Percentiles rank a stretch among this genome's conserved stretches.
Evolutionary conservation across 2,797 vertebrate species (phyloP).

Genomic region (Hippocampus kuda): DNA sequence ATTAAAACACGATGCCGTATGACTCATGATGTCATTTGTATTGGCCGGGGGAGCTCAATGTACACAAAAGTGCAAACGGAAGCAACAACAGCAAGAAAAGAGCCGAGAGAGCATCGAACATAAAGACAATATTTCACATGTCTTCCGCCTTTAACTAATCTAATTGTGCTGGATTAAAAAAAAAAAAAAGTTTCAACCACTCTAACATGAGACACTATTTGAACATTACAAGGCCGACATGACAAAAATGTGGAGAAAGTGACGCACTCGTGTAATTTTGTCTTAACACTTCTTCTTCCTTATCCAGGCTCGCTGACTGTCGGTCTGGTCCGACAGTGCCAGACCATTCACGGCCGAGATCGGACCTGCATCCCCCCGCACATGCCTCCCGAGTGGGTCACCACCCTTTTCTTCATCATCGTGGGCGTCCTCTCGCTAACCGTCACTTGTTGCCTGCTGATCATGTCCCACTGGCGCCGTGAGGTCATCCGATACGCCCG

Average conservation of each 20-base stretch:
- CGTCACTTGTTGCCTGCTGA: conserved; percentile 93
- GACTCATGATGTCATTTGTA: conserved; percentile 16
- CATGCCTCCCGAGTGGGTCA: conserved; percentile 97
- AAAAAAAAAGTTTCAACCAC: no score
- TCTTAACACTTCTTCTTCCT: conserved; percentile 17
- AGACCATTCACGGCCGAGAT: conserved; percentile 97
- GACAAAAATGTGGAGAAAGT: no score
- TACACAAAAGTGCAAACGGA: neutral
- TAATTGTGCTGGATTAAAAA: no score
- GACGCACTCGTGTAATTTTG: no score
- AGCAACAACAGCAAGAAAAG: neutral
- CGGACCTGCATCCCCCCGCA: conserved; percentile 95
- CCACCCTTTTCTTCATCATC: conserved; percentile 98
- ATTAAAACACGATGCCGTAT: conserved; percentile 15
- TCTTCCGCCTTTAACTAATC: no score
- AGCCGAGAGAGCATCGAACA: no score
- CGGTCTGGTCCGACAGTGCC: conserved; percentile 96
- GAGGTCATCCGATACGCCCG: conserved; percentile 89
- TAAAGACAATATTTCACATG: no score
- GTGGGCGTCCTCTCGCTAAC: conserved; percentile 99
- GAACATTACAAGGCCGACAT: no score
- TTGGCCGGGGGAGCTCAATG: neutral
- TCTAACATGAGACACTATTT: no score
- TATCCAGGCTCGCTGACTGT: conserved; percentile 88
- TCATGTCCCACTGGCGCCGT: conserved; percentile 96